Evolutionary conservation across 2,888 invertebrate genomes (phyloP).

Genomic region (Psylliodes chrysocephalus): DNA sequence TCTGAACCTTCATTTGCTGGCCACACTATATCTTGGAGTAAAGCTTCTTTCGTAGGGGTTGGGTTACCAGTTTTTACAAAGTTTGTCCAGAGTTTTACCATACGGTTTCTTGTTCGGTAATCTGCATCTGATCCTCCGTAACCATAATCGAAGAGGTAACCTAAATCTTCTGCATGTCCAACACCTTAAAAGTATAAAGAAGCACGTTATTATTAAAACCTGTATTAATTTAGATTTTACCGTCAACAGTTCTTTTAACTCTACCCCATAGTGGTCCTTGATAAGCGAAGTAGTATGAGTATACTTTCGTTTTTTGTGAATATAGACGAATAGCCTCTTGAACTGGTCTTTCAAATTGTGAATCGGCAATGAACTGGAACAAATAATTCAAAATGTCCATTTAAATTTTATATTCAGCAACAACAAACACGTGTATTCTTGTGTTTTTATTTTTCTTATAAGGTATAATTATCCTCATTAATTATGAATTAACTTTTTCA

Average conservation of each 20-base stretch:
- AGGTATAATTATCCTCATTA: no score
- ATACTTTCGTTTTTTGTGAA: conserved; percentile 58
- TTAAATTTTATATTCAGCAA: background rate
- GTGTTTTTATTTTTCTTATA: no score
- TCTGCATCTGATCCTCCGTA: conserved; percentile 31
- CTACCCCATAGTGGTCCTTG: conserved; percentile 43
- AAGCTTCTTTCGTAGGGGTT: conserved; percentile 39
- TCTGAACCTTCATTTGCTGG: background rate
- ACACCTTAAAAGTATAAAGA: conserved; percentile 37
- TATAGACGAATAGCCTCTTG: conserved; percentile 60
- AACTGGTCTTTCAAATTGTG: conserved; percentile 61
- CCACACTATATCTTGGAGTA: conserved; percentile 41
- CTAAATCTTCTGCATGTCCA: conserved; percentile 47
- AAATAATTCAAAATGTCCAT: no score
- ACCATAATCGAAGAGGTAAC: conserved; percentile 42
- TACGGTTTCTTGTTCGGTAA: conserved; percentile 30
- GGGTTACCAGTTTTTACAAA: conserved; percentile 47
- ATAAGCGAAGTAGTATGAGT: conserved; percentile 48
- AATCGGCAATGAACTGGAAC: conserved; percentile 64
- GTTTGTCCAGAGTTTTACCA: conserved; percentile 46
- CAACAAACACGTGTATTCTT: background rate
- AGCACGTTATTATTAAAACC: background rate
- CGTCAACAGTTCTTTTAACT: conserved; percentile 19
- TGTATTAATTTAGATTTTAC: conserved; percentile 6
- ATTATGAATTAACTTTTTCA: no score